Base-by-base conservation (phyloP, 2,113 vertebrate species). In the Porphyrio hochstetteri region DNA sequence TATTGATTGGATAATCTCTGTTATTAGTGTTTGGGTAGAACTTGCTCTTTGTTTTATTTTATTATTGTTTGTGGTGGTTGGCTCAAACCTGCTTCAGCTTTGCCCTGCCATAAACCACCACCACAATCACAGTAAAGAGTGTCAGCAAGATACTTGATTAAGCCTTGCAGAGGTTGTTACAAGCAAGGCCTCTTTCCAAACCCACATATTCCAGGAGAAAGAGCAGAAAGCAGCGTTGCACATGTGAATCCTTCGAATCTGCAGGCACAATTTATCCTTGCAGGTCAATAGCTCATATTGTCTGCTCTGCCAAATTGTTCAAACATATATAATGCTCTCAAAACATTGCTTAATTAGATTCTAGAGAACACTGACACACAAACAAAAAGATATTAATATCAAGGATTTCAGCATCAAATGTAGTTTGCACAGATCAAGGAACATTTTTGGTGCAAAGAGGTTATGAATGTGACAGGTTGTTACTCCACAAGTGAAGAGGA, bases 281-380 rank as follows among this genome's bases (percentile, higher is more conserved):
- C 94, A 95, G 97, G 98, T 98, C 97, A 97, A 96, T 96, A 97
- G 96, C 97, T 93, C 40, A 92, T 95, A 71, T 92, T 94, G 97
- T 93, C 96, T 93, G 92, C 86, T 76, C 89, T 16, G 72, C 65
- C 67, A 97, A 97, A 96, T 96, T 97, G 97, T 96, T 97, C 94
- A 94, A 96, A 97, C 97, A 96, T 97, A 97, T 93, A 95, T 89
- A 96, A 96, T 96, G 88, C 94, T 94, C 95, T 78, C 90, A 96
- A 97, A 98, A 98, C 97, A 96, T 83, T 91, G 96, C 97, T 96
- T 98, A 97, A 98, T 98, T 98, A 98, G 97, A 97, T 97, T 97
- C 97, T 55, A 61, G 96, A 95, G 98, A 97, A 96, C 97, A 95
- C 59, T 85, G 97, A 97, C 97, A 90, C 96, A 97, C 98, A 97